Base-by-base conservation (phyloP, 2,797 vertebrate species). In the Rhadinocentrus ornatus region DNA sequence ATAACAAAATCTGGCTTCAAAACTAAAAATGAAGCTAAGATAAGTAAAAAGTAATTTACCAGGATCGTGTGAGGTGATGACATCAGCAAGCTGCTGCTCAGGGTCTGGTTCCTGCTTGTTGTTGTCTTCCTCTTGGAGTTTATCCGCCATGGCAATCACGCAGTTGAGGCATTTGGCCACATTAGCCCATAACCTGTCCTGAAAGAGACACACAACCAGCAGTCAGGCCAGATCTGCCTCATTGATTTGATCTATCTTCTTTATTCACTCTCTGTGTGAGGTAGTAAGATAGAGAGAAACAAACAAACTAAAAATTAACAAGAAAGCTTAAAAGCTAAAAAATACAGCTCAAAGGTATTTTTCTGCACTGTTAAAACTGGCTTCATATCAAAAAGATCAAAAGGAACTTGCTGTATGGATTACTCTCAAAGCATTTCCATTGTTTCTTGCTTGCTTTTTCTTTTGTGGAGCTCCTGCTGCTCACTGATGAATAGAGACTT, bases 131-230 rank as follows among this genome's bases (percentile, higher is more conserved):
- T 96, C 97, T 64, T 96, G 95, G 75, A 99, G 90, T 85, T 96
- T 96, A 78, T 99, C 97, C 90, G 97, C 97, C 96, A 96, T 95
- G 57, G 96, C 97, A 69, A 99, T 98, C 74, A 99, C 92, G 63
- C 96, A 97, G 93, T 97, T 98, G 86, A 99, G 95, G 87, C 96
- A 97, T 91, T 97, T 98, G 32, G 96, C 97, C 78, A 99, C 95
- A 2, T 91, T 97, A 85, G 96, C 96, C 98, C 98, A 99, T 79
- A 97, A 96, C 83, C 97, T 96, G 86, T 99, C 98, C 98, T 99
- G 88, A 81, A 97, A 94, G 76, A 86, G 93, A 62, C 1, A 54
- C 16, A 91, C 70, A 81, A 63, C 75, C 71, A 77, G 62, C 65
- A 66, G 75, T 86, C 71, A 82, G 66, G 73, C 78, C 70, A 77